These are phyloP conservation scores for Nothoprocta perdicaria DNA, from an alignment of 2,113 vertebrate genomes.

Conservation along the genomic window DNA sequence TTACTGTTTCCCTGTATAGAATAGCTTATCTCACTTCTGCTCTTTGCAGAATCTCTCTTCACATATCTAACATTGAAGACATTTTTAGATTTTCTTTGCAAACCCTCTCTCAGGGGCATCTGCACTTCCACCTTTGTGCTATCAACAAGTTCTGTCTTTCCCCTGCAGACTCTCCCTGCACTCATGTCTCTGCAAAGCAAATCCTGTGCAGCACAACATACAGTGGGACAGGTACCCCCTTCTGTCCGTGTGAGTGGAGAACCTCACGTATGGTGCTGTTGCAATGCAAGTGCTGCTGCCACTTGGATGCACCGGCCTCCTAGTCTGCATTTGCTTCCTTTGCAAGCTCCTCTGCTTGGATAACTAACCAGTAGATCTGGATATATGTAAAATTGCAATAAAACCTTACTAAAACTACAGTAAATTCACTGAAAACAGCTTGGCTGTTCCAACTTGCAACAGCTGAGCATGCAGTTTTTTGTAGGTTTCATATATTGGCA, in stretches of 20 bases:
- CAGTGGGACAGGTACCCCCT: background rate
- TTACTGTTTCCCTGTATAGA: background rate
- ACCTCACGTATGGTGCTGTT: background rate
- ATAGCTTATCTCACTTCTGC: background rate
- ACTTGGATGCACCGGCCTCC: background rate
- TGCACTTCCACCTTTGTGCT: background rate
- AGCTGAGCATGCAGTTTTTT: background rate
- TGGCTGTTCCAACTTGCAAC: background rate
- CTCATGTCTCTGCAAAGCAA: background rate
- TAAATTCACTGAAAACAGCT: background rate
- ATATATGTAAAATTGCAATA: background rate
- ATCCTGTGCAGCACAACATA: background rate
- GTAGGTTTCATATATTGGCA: background rate
- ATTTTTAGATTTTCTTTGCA: background rate
- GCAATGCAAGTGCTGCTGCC: background rate
- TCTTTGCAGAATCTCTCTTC: background rate
- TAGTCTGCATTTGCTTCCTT: background rate
- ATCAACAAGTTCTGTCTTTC: background rate
- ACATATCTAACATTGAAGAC: fast-evolving
- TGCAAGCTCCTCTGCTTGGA: background rate
- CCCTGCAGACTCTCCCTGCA: background rate
- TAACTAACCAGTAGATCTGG: background rate
- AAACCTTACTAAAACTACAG: background rate
- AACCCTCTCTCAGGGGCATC: background rate
- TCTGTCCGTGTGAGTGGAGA: background rate